A percentile compares a stretch with the other conserved stretches of the same genome.
Evolutionary conservation across 2,888 invertebrate genomes (phyloP).

Genomic region (Eremobia ochroleuca): DNA sequence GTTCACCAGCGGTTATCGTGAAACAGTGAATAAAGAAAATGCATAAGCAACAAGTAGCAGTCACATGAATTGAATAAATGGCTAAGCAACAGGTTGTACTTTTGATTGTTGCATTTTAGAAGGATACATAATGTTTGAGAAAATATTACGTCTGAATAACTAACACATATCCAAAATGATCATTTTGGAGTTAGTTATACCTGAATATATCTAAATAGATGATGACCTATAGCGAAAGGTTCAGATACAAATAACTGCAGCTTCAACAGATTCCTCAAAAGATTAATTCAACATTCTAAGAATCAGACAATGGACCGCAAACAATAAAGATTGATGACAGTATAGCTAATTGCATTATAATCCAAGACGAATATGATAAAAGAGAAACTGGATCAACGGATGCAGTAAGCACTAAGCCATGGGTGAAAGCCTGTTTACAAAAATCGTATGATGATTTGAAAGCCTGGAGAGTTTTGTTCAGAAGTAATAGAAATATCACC

Average conservation of each 20-base stretch:
- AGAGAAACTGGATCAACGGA: constrained; percentile 36
- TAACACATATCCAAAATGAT: not conserved
- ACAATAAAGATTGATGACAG: constrained; percentile 59
- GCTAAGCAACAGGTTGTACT: constrained; percentile 49
- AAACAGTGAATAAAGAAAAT: constrained; percentile 33
- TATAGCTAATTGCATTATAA: constrained; percentile 52
- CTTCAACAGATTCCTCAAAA: not conserved
- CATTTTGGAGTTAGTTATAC: not conserved
- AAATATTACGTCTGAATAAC: not conserved
- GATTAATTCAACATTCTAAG: constrained; percentile 19
- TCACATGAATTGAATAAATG: constrained; percentile 23
- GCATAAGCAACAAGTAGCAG: constrained; percentile 46
- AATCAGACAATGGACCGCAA: constrained; percentile 19
- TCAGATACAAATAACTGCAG: not conserved
- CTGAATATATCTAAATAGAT: not conserved
- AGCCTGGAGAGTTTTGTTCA: not conserved
- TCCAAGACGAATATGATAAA: constrained; percentile 54
- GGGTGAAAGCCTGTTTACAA: constrained; percentile 12
- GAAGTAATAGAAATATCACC: not conserved
- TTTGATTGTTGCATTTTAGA: constrained; percentile 1
- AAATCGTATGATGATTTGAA: not conserved
- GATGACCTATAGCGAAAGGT: too few species aligned
- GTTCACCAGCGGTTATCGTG: not conserved
- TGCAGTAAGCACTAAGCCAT: constrained; percentile 21
- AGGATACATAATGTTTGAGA: not conserved